These are phyloP conservation scores for Salminus brasiliensis DNA, from an alignment of 2,113 vertebrate genomes.

Conservation along the genomic window DNA sequence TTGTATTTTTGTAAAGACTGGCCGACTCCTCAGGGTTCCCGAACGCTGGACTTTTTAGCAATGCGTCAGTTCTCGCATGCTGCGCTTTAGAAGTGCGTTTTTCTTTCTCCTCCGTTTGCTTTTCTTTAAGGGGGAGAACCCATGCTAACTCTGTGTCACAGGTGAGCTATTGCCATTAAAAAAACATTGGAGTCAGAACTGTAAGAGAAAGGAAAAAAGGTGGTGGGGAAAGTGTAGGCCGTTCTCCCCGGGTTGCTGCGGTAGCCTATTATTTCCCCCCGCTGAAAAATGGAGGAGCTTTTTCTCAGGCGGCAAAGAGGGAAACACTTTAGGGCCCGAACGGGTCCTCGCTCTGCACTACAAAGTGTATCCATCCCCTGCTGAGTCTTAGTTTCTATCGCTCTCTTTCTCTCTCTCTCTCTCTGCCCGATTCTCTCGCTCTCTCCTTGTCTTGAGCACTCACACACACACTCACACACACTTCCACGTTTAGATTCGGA, in stretches of 20 bases:
- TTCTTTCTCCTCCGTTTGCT: slow-evolving; percentile 20
- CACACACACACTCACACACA: not conserved
- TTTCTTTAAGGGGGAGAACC: slow-evolving; percentile 51
- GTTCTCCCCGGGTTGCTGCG: slow-evolving; percentile 53
- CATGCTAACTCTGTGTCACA: slow-evolving; percentile 57
- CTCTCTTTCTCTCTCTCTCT: slow-evolving; percentile 24
- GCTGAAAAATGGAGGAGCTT: slow-evolving; percentile 68
- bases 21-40: not conserved
- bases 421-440: not conserved
- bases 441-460: not conserved
- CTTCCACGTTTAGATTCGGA: not conserved
- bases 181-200: slow-evolving; percentile 48
- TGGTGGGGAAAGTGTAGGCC: slow-evolving; percentile 43
- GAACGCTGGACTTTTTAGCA: not conserved
- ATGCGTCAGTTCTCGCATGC: slow-evolving; percentile 54
- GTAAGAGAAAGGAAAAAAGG: slow-evolving; percentile 19
- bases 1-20: too few relatives aligned
- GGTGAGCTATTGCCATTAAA: slow-evolving; percentile 52
- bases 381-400: slow-evolving; percentile 37
- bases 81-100: slow-evolving; percentile 28
- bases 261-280: slow-evolving; percentile 61
- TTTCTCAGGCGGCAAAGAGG: slow-evolving; percentile 55
- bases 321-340: slow-evolving; percentile 51
- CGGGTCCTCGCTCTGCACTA: slow-evolving; percentile 43
- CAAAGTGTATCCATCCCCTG: slow-evolving; percentile 51